A percentile compares a stretch with the other conserved stretches of the same genome.
These are phyloP conservation scores for Pantherophis alleghaniensis DNA, from an alignment of 2,797 vertebrate genomes.

Conservation along the genomic window DNA sequence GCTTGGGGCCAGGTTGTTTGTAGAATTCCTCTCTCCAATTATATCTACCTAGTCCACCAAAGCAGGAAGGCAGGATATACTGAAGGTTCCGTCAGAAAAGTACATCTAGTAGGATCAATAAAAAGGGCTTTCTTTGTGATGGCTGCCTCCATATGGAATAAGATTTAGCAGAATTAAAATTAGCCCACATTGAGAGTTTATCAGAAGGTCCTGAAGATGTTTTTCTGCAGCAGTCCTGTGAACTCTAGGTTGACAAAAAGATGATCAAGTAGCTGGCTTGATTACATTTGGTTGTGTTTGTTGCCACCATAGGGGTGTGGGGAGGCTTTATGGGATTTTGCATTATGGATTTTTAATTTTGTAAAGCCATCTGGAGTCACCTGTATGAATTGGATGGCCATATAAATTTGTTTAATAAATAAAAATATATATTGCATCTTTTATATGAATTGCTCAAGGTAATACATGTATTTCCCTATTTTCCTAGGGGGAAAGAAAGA, in stretches of 20 bases:
- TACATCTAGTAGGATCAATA: neutral
- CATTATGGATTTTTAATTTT: neutral
- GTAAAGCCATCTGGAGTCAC: neutral
- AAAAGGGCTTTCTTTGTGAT: neutral
- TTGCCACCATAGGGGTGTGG: neutral
- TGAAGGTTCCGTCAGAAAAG: too few species aligned
- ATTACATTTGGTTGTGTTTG: neutral
- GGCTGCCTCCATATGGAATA: neutral
- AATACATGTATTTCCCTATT: neutral
- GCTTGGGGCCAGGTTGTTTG: too few species aligned
- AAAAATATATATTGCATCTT: neutral
- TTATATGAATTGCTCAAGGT: neutral
- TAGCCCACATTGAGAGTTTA: neutral
- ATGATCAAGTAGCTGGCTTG: neutral
- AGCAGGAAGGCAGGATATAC: too few species aligned
- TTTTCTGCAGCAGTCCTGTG: neutral
- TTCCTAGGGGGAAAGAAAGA: neutral
- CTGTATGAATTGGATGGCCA: neutral
- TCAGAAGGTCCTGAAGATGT: neutral
- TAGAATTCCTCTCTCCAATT: too few species aligned
- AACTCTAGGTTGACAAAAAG: neutral
- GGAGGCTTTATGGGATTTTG: neutral
- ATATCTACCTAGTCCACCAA: too few species aligned
- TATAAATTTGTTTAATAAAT: neutral
- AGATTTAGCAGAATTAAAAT: neutral